Evolutionary conservation across 2,113 vertebrate genomes (phyloP).

Genomic region (Hydropotes inermis): DNA sequence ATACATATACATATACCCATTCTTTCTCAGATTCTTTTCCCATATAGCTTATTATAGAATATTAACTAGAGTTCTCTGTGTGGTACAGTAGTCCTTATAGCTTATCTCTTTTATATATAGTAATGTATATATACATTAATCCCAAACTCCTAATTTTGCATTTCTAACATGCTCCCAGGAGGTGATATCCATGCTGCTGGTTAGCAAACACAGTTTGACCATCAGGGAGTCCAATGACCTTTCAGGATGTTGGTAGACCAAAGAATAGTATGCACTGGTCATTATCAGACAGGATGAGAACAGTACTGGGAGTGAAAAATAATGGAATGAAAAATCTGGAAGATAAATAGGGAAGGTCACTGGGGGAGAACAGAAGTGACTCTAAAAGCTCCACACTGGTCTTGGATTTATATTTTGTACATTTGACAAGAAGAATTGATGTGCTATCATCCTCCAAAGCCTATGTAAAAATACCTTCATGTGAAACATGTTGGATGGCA

Average conservation of each 20-base stretch:
- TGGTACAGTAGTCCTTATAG: background rate
- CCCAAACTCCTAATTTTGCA: background rate
- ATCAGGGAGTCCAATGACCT: background rate
- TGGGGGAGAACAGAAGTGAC: background rate
- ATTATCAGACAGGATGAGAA: background rate
- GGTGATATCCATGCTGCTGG: background rate
- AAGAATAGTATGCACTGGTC: background rate
- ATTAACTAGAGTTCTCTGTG: background rate
- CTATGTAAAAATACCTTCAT: background rate
- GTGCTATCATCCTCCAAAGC: background rate
- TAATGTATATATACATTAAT: background rate
- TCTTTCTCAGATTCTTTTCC: background rate
- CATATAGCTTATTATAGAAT: background rate
- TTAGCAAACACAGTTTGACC: background rate
- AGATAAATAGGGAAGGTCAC: background rate
- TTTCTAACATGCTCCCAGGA: background rate
- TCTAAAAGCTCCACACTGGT: background rate
- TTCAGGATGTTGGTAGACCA: background rate
- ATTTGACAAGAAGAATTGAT: background rate
- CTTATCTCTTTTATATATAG: background rate
- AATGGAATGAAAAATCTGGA: background rate
- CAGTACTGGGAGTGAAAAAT: background rate
- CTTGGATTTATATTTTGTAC: background rate
- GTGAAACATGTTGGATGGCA: background rate
- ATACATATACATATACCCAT: background rate